Evolutionary conservation across 2,888 invertebrate genomes (phyloP).

Genomic region (Ptilodon capucinus): DNA sequence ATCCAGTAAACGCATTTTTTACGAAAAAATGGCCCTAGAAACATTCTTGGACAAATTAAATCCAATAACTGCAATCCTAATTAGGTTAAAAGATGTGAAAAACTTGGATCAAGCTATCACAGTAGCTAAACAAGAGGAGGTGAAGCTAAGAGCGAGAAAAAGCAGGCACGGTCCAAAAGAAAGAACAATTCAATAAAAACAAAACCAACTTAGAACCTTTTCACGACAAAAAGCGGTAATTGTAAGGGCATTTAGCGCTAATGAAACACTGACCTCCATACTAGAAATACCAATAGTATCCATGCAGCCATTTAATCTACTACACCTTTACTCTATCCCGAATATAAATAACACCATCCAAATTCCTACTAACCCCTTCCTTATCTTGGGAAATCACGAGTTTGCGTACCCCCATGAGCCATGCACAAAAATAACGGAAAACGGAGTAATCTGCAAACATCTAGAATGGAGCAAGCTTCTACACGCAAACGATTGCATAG

Average conservation of each 20-base stretch:
- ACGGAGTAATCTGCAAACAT: constrained; percentile 24
- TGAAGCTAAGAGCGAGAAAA: constrained; percentile 6
- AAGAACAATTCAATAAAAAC: constrained; percentile 1
- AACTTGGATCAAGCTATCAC: constrained; percentile 24
- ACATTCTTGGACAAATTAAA: constrained; percentile 23
- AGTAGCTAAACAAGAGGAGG: constrained; percentile 27
- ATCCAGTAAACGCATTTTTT: constrained; percentile 6
- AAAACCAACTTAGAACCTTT: background rate
- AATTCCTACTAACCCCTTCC: constrained; percentile 8
- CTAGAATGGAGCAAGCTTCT: constrained; percentile 24
- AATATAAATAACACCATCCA: constrained; percentile 17
- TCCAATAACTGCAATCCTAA: constrained; percentile 21
- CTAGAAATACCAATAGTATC: constrained; percentile 13
- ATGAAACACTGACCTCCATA: constrained; percentile 19
- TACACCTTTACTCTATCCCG: constrained; percentile 25
- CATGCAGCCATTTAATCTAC: constrained; percentile 8
- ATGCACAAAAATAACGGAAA: background rate
- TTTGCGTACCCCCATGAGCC: no score
- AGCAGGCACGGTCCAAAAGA: background rate
- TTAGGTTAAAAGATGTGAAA: constrained; percentile 13
- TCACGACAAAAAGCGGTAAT: constrained; percentile 6
- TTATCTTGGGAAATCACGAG: background rate
- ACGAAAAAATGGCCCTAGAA: constrained; percentile 26
- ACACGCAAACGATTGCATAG: constrained; percentile 26
- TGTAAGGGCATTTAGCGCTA: constrained; percentile 14